These are phyloP conservation scores for Drosophila azteca DNA, from an alignment of 1,140 invertebrate species.

Conservation along the genomic window DNA sequence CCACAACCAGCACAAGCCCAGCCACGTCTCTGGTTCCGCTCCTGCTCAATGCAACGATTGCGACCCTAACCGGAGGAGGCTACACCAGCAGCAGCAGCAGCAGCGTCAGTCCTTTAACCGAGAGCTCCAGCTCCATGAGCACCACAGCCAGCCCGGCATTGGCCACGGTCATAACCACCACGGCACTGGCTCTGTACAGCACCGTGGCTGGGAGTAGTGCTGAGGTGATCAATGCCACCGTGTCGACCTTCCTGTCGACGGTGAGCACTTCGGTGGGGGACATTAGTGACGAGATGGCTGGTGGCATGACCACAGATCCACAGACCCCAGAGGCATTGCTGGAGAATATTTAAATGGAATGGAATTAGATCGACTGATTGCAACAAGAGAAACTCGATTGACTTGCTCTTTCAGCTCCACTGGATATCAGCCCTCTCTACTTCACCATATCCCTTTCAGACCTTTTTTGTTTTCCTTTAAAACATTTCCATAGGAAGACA, in stretches of 20 bases:
- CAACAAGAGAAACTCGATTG: background rate
- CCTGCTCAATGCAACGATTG: constrained; percentile 65
- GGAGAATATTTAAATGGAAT: constrained; percentile 69
- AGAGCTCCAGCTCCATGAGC: constrained; percentile 37
- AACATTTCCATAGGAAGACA: too few relatives aligned
- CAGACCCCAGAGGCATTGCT: constrained; percentile 74
- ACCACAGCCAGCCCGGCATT: constrained; percentile 50
- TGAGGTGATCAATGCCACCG: constrained; percentile 67
- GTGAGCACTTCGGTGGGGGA: constrained; percentile 69
- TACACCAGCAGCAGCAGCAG: constrained; percentile 27
- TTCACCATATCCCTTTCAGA: too few relatives aligned
- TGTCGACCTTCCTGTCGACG: constrained; percentile 64
- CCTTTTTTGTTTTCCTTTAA: too few relatives aligned
- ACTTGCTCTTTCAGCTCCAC: too few relatives aligned
- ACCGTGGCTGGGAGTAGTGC: constrained; percentile 62
- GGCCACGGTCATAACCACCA: constrained; percentile 70
- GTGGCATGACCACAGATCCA: constrained; percentile 73
- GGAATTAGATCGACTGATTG: background rate
- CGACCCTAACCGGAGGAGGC: constrained; percentile 2
- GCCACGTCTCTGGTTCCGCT: constrained; percentile 57
- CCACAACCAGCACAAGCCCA: constrained; percentile 23
- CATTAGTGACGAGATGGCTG: constrained; percentile 62
- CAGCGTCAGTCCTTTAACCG: constrained; percentile 24
- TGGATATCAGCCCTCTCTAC: too few relatives aligned
- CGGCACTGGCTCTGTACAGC: constrained; percentile 62